These are phyloP conservation scores for Ascaphus truei DNA, from an alignment of 2,113 vertebrate genomes.

Conservation along the genomic window DNA sequence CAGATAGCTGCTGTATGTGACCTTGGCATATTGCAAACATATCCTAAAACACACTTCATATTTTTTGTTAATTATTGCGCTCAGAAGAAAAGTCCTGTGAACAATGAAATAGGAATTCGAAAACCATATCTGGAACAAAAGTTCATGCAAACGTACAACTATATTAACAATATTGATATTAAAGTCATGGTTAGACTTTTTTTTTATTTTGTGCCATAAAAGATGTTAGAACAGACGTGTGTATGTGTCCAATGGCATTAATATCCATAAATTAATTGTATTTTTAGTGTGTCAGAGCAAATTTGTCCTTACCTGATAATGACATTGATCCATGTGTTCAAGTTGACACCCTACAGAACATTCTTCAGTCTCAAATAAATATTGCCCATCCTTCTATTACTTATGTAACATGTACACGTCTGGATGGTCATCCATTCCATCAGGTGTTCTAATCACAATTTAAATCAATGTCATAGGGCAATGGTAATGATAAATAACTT, in stretches of 20 bases:
- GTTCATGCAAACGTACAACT: too few relatives aligned
- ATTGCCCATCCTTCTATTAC: not conserved
- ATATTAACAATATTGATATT: too few relatives aligned
- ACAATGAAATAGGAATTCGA: too few relatives aligned
- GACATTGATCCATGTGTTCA: not conserved
- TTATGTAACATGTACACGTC: not conserved
- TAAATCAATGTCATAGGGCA: slow-evolving; percentile 25
- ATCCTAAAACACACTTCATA: too few relatives aligned
- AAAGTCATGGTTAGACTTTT: too few relatives aligned
- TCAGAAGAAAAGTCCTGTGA: too few relatives aligned
- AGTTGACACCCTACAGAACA: not conserved
- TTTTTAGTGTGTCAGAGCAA: not conserved
- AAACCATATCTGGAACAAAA: too few relatives aligned
- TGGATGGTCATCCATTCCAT: not conserved
- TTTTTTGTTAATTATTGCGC: too few relatives aligned
- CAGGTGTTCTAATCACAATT: slow-evolving; percentile 11
- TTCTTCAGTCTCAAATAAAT: slow-evolving; percentile 15
- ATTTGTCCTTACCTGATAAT: not conserved
- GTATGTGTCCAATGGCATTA: not conserved
- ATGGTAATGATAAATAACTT: slow-evolving; percentile 27
- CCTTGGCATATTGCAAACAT: too few relatives aligned
- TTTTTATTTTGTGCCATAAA: too few relatives aligned
- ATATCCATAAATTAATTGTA: not conserved
- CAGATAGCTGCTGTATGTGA: too few relatives aligned
- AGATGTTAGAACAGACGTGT: too few relatives aligned